These are phyloP conservation scores for Drosophila carrolli DNA, from an alignment of 1,140 invertebrate genomes.

Conservation along the genomic window DNA sequence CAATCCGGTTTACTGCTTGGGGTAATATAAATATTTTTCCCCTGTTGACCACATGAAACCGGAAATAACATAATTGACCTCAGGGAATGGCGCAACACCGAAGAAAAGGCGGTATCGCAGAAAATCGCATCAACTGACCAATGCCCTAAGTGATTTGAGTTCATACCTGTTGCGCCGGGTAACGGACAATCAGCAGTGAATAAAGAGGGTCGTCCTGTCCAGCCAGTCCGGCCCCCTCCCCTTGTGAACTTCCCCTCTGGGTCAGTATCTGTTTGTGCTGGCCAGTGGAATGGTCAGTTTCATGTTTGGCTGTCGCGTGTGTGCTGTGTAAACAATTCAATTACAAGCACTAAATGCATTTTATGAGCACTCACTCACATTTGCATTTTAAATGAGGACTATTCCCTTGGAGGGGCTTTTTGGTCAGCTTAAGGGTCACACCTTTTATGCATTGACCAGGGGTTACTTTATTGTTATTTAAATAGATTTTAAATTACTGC, in stretches of 20 bases:
- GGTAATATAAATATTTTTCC: conserved; percentile 48
- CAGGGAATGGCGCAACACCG: conserved; percentile 50
- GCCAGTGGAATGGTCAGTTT: conserved; percentile 40
- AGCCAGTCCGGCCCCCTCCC: conserved; percentile 9
- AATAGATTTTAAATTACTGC: conserved; percentile 50
- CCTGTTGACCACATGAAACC: conserved; percentile 67
- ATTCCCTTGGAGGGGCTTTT: conserved; percentile 26
- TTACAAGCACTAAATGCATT: conserved; percentile 72
- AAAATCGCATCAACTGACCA: conserved; percentile 80
- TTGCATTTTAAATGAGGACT: conserved; percentile 75
- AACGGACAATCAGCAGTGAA: conserved; percentile 34
- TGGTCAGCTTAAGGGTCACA: conserved; percentile 60
- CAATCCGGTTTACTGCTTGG: conserved; percentile 41
- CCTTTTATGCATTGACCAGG: conserved; percentile 46
- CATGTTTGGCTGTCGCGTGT: conserved; percentile 59
- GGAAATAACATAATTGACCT: conserved; percentile 79
- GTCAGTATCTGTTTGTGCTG: conserved; percentile 22
- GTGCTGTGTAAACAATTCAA: conserved; percentile 72
- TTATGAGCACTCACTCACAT: conserved; percentile 58
- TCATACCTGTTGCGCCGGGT: conserved; percentile 63
- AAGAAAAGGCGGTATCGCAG: conserved; percentile 49
- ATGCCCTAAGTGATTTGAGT: conserved; percentile 70
- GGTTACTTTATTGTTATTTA: conserved; percentile 63
- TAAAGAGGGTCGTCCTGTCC: conserved; percentile 50
- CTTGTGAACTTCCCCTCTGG: conserved; percentile 1